Base-by-base conservation (phyloP, 1,140 invertebrate species). In the Maconellicoccus hirsutus region DNA sequence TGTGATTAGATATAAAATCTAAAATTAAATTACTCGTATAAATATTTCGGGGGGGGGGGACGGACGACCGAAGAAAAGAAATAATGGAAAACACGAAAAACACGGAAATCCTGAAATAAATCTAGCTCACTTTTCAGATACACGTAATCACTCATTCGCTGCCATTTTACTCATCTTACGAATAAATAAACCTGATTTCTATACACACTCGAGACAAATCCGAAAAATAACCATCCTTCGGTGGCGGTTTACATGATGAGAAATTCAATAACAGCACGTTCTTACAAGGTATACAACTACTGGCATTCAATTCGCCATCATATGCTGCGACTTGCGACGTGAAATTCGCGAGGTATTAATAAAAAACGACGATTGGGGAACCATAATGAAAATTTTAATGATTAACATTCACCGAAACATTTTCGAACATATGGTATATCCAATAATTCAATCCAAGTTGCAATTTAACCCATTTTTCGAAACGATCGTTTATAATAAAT, bases 371-470 rank as follows among this genome's bases (percentile, higher is more conserved):
- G 4, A 52, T 14, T 16, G 42, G 42, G 42, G 14, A 7, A 38
- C 33, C 33, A 6, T 6, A 52, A 52, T 52, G n/a, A 52, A 52
- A 52, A 14, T 16, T 19, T 19, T 19, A 52, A n/a, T 52, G 42
- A 52, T 52, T 52, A 8, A 52, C 42, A 16, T 52, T 52, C 42
- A 16, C 16, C 6, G 42, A 52, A 52, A 19, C 10, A 52, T 19
- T 16, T 52, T 52, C 42, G 3, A 52, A 52, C 42, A 52, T 52
- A 52, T 52, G 42, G 4, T 19, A 19, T 16, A 16, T 52, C n/a
- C 42, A 19, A 52, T 52, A 52, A 52, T 52, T 52, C 42, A 52
- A 52, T 52, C 42, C 42, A 19, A 52, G 42, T 52, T 52, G n/a
- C 42, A 52, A 52, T 52, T 52, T 52, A 52, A 52, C 42, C 42